Evolutionary conservation across 2,113 vertebrate genomes (phyloP), one percentile per base, ranked within the genome.

Genomic region (Sander lucioperca): DNA sequence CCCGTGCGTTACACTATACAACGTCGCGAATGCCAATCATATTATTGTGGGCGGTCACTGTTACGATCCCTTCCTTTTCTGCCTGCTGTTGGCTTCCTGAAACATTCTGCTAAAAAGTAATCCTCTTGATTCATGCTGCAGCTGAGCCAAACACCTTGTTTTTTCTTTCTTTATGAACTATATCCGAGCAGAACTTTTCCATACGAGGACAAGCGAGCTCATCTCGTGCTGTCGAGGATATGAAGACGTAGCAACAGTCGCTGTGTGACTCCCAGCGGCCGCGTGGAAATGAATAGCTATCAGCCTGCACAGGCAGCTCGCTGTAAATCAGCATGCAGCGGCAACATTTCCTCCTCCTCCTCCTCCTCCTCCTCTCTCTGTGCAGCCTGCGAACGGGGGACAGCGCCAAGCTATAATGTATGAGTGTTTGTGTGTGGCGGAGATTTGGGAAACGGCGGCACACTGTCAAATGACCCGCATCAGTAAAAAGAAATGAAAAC

Each of bases 381-480:
- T 13, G 18, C 45, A 12, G 74, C 47, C 75, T 33, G 43, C 36
- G 33, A 33, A 33, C 4, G 33, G 33, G 77, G 56, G 21, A 10
- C 14, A 2, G 63, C 61, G 45, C 77, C 23, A 8, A 45, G 63
- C 64, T 54, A 47, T 90, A 93, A 94, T 79, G 83, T 89, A 91
- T 84, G 88, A 82, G 72, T 89, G 90, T 91, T 90, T 89, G 82
- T 30, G 30, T 88, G 70, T 65, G 87, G 65, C 6, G 57, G 70
- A 83, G 86, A 88, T 91, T 82, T 77, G 84, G 84, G 91, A 91
- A 91, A 92, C 67, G 86, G 89, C 91, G 92, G 82, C 85, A 89
- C 92, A 94, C 89, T 94, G 92, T 94, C 92, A 94, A 88, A 93
- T 92, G 93, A 93, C 90, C 93, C 62, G 68, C 83, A 92, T 93